Conservation (phyloP, 2,113 vertebrate genomes). For the Plecturocebus donacophilus region DNA sequence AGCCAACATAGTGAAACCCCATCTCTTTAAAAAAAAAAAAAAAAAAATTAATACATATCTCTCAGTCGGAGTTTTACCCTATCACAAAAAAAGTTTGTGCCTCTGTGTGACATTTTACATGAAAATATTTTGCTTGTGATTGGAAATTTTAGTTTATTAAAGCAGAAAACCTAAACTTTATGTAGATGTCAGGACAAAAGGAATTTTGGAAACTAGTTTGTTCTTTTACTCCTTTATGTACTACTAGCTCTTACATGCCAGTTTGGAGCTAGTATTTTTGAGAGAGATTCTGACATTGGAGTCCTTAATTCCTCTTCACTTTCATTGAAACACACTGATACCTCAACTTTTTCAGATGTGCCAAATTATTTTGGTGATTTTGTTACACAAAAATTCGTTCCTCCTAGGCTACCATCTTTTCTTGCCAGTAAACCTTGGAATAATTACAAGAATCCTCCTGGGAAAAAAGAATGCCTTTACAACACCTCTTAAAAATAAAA, state of each 20-base stretch:
- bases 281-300: neutral
- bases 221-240: neutral
- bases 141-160: slow-evolving; percentile 18
- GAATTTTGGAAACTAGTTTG: neutral
- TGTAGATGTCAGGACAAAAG: neutral
- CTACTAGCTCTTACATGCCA: neutral
- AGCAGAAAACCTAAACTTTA: slow-evolving; percentile 15
- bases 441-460: neutral
- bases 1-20: too few species aligned
- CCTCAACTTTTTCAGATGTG: slow-evolving; percentile 24
- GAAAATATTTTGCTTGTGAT: neutral
- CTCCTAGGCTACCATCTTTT: neutral
- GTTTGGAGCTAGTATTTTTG: slow-evolving; percentile 28
- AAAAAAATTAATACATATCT: neutral
- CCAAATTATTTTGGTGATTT: neutral
- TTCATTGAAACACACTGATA: neutral
- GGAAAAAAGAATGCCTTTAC: neutral
- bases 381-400: neutral
- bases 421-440: slow-evolving; percentile 34
- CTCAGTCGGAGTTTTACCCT: slow-evolving; percentile 26
- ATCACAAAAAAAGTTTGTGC: neutral
- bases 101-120: neutral
- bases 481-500: slow-evolving; percentile 46
- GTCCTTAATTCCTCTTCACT: neutral
- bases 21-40: too few species aligned